A percentile compares a stretch with the other conserved stretches of the same genome.
These are phyloP conservation scores for Axis porcinus DNA, from an alignment of 2,113 vertebrate species.

Conservation along the genomic window DNA sequence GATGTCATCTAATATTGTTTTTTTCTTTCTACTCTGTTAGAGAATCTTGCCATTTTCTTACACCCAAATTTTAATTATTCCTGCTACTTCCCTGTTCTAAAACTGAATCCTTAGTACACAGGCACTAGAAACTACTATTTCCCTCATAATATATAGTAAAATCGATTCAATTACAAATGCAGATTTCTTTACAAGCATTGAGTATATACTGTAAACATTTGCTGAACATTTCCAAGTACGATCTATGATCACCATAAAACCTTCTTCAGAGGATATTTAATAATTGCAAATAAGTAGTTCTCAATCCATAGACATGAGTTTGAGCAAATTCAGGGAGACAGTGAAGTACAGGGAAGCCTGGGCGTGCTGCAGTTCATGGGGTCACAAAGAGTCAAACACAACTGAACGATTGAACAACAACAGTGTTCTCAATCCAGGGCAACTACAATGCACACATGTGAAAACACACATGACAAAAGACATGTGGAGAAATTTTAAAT, in stretches of 20 bases:
- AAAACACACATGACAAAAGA: accelerated
- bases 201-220: neutral
- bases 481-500: neutral
- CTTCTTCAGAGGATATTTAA: neutral
- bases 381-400: neutral
- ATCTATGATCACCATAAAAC: neutral
- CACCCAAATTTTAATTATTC: neutral
- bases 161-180: neutral
- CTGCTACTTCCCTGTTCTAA: neutral
- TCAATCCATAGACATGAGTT: neutral
- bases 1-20: neutral
- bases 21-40: neutral
- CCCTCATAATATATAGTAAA: neutral
- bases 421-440: neutral
- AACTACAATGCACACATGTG: accelerated
- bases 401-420: neutral
- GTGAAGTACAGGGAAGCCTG: neutral
- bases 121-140: neutral
- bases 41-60: neutral
- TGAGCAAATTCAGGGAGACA: neutral
- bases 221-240: neutral
- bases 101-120: neutral
- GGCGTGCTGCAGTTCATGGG: neutral
- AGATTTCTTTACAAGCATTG: neutral
- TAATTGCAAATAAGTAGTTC: neutral